Conservation (phyloP, 2,113 vertebrate genomes). For the Riparia riparia region DNA sequence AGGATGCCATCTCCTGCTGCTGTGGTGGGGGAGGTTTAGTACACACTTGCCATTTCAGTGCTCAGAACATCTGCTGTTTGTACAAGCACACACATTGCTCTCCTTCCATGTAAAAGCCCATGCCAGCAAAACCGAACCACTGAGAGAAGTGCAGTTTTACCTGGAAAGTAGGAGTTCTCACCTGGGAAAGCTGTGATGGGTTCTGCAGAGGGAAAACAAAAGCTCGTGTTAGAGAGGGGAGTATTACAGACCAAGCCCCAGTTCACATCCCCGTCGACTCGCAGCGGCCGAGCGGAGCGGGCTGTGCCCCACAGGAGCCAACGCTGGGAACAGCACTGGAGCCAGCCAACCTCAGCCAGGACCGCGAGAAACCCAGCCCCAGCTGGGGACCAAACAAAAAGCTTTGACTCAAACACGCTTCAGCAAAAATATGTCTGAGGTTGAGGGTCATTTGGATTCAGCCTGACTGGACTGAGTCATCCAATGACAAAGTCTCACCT, state of each 20-base stretch:
- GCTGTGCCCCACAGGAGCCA: background rate
- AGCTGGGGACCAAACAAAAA: background rate
- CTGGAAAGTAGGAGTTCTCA: conserved; percentile 85
- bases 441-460: background rate
- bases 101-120: conserved; percentile 1
- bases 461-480: background rate
- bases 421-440: background rate
- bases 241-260: background rate
- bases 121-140: conserved; percentile 46
- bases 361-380: rapidly evolving
- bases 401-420: background rate
- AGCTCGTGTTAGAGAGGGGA: background rate
- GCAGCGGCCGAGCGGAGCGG: rapidly evolving
- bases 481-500: background rate
- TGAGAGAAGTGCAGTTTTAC: conserved; percentile 66
- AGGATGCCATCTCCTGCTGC: conserved; percentile 55
- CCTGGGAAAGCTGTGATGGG: conserved; percentile 91
- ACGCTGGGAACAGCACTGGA: rapidly evolving
- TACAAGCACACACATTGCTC: background rate
- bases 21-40: background rate
- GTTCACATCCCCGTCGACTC: rapidly evolving
- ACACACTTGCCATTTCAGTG: conserved; percentile 22
- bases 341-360: background rate
- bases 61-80: conserved; percentile 12
- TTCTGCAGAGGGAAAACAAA: conserved; percentile 79